Base-by-base conservation (phyloP, 2,797 vertebrate species). In the Gallinago solitaria region DNA sequence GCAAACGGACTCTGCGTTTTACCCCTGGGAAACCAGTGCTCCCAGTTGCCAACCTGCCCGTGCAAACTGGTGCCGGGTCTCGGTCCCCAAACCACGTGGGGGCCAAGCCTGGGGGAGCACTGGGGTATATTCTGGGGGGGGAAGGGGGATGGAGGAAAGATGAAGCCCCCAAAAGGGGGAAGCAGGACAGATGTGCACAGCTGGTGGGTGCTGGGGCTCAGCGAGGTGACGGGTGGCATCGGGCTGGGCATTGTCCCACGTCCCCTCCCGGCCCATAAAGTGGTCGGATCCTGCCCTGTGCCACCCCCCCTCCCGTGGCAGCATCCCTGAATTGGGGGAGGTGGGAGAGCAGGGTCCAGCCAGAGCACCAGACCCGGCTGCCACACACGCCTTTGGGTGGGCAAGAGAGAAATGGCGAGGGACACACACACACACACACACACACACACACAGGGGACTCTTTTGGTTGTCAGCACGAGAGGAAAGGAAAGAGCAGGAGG, bases 401-500 rank as follows among this genome's bases (percentile, higher is more conserved):
- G 92, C 87, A 54, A 93, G 95, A 47, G 47, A 47, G 47, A 83
- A 94, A 96, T 53, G 60, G 30, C 0, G 14, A 2, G 12, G 9
- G 9, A 30, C 20, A 56, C 32, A 83, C 24, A 12, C 41, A 43
- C 41, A 43, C 41, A 9, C 9, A 30, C 20, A 56, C 32, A 83
- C 24, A 12, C 41, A 43, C 41, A 43, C 41, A 41, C 7, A 17
- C 6, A 2, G 81, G 90, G 69, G 78, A 57, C 56, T 95, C 90
- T 96, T 97, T 97, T 97, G 97, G 97, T 97, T 96, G 97, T 92
- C 88, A 98, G 98, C 97, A 93, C 43, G 41, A 97, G 91, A 82
- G 87, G 93, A 92, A 86, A 93, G 74, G 90, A 88, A 87, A 95
- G 95, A 95, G 84, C 91, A 87, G 53, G 59, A 93, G 90, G 95